Evolutionary conservation across 92 coral and sea anemone genomes (phyloP), one percentile per base, ranked within the genome.

Genomic region (Paramuricea clavata): DNA sequence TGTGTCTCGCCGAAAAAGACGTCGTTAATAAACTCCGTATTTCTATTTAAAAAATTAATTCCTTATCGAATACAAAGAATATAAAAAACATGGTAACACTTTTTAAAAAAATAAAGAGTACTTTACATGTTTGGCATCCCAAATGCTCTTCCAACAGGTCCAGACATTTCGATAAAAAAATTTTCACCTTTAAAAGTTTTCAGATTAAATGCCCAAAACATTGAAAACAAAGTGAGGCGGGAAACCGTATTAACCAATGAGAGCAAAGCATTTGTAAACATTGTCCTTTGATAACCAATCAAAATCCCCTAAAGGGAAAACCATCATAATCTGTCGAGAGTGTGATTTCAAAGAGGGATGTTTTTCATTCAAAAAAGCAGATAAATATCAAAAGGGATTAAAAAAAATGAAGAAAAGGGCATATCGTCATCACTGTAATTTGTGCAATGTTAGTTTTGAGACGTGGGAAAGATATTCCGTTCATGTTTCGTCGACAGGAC

Each of bases 401-500:
- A 56, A 56, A 56, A 23, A 62, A 62, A 62, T 62, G 70, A 62
- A 62, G 35, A 62, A 62, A 62, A 62, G 70, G 19, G 70, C 70
- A 6, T 62, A 31, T 62, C 70, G 70, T 25, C 16, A 62, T 22
- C 19, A 28, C 21, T 62, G 70, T 17, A 31, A 27, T 17, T 22
- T 26, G 33, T 62, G 70, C 21, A 25, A 62, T 25, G 10, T 62
- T 6, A 12, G 35, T 27, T 62, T 62, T 27, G 70, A 62, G 35
- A 12, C 33, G 15, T 62, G 70, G 70, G 59, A 28, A 5, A 62
- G 70, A 22, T 62, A 25, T 62, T 25, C 70, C 15, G 17, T 17
- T 25, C 70, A 62, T 16, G 35, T 28, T 25, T 25, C 35, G 12
- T 62, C 70, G 15, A 62, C 32, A 30, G 35, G 35, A 11, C 70